phyloP scores from a whole-genome alignment of 2,888 invertebrate species.

The Alentia gelatinosa region DNA sequence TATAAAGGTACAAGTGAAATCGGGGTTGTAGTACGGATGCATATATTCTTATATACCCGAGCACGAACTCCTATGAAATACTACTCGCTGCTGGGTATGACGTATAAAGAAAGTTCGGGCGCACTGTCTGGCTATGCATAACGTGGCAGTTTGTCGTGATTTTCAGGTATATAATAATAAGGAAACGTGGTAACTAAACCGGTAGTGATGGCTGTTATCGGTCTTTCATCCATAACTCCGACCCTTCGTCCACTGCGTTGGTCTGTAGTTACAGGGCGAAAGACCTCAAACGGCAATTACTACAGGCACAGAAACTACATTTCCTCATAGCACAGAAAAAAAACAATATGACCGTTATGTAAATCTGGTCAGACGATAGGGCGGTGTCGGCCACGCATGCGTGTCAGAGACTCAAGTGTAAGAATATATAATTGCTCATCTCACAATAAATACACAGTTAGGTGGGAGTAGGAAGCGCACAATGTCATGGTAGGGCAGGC shows the following conservation, averaged over 20 bases:
- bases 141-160: background rate
- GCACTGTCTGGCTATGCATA: no score
- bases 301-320: background rate
- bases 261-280: no score
- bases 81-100: no score
- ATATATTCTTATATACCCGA: background rate
- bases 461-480: slow-evolving; percentile 33
- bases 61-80: background rate
- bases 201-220: no score
- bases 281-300: background rate
- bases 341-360: background rate
- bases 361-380: background rate
- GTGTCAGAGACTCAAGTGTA: background rate
- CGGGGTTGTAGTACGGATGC: background rate
- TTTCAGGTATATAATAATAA: no score
- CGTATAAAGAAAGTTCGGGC: no score
- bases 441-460: slow-evolving; percentile 48
- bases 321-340: background rate
- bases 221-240: no score
- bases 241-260: no score
- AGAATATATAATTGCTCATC: background rate
- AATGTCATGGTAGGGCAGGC: slow-evolving; percentile 39
- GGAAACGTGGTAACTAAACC: no score
- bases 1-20: background rate
- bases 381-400: background rate